Percentiles rank a stretch among this genome's conserved stretches.
Evolutionary conservation across 2,888 invertebrate species (phyloP).

Genomic region (Cylindroiulus punctatus): DNA sequence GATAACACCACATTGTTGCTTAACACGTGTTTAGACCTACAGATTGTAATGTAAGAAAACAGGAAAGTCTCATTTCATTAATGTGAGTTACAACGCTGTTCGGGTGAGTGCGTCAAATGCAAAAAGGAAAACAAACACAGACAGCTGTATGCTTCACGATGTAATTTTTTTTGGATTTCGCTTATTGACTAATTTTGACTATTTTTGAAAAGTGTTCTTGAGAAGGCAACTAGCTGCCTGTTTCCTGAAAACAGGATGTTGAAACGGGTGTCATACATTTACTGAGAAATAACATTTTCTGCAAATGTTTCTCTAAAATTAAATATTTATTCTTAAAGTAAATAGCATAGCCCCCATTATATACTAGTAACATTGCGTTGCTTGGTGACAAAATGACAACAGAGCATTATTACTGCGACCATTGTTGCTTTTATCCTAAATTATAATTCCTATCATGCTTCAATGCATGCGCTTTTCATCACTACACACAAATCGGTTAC

Average conservation of each 20-base stretch:
- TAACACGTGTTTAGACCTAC: no score
- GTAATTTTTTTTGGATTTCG: no score
- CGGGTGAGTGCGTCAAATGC: no score
- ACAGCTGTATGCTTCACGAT: no score
- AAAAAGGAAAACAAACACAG: no score
- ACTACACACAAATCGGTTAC: not conserved
- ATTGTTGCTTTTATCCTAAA: slow-evolving; percentile 1
- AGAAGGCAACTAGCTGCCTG: not conserved
- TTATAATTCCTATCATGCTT: not conserved
- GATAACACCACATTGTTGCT: no score
- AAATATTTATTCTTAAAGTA: not conserved
- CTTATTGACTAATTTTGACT: no score
- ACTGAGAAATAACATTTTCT: not conserved
- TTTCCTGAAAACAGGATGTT: not conserved
- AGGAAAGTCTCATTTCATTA: no score
- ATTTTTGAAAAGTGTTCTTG: not conserved
- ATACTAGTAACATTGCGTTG: not conserved
- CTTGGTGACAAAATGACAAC: not conserved
- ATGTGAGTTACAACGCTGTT: no score
- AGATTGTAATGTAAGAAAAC: no score
- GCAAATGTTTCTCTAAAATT: not conserved
- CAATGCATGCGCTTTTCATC: not conserved
- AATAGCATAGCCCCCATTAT: not conserved
- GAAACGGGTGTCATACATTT: not conserved
- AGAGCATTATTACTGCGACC: not conserved